Percentiles rank a stretch among this genome's conserved stretches.
These are phyloP conservation scores for Oryzias sinensis DNA, from an alignment of 2,797 vertebrate species.

Conservation along the genomic window DNA sequence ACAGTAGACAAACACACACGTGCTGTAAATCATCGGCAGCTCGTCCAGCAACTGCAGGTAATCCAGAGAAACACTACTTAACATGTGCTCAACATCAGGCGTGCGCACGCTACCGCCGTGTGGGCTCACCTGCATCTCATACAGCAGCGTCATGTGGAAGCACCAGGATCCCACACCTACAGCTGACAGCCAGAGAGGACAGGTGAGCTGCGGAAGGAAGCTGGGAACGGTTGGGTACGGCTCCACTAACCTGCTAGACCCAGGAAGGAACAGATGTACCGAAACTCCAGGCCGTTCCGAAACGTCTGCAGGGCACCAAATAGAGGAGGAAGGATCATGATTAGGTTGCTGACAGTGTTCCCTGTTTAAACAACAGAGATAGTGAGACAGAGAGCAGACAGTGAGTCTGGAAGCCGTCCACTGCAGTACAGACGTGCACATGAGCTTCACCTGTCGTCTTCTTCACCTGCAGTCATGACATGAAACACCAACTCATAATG, in stretches of 20 bases:
- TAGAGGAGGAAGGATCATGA: slow-evolving; percentile 97
- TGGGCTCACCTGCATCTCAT: slow-evolving; percentile 96
- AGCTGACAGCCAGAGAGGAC: slow-evolving; percentile 74
- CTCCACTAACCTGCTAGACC: slow-evolving; percentile 86
- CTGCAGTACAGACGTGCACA: background rate
- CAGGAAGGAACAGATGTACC: slow-evolving; percentile 91
- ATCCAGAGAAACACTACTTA: slow-evolving; percentile 17
- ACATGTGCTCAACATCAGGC: no score
- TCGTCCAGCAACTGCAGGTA: slow-evolving; percentile 91
- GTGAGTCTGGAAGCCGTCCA: background rate
- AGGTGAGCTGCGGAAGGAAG: background rate
- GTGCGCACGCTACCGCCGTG: background rate
- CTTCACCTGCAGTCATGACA: no score
- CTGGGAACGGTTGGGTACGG: background rate
- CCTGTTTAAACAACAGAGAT: slow-evolving; percentile 74
- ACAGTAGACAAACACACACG: slow-evolving; percentile 96
- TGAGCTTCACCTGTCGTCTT: background rate
- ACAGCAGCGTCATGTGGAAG: slow-evolving; percentile 98
- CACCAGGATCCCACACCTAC: slow-evolving; percentile 98
- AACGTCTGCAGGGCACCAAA: slow-evolving; percentile 89
- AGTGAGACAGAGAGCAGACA: background rate
- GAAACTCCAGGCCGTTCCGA: slow-evolving; percentile 89
- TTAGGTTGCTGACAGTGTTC: slow-evolving; percentile 99
- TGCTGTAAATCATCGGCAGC: slow-evolving; percentile 99
- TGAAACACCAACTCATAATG: no score